Evolutionary conservation across 53 echinoderm and acorn worm species (phyloP).

Genomic region (Zoroaster sp.): DNA sequence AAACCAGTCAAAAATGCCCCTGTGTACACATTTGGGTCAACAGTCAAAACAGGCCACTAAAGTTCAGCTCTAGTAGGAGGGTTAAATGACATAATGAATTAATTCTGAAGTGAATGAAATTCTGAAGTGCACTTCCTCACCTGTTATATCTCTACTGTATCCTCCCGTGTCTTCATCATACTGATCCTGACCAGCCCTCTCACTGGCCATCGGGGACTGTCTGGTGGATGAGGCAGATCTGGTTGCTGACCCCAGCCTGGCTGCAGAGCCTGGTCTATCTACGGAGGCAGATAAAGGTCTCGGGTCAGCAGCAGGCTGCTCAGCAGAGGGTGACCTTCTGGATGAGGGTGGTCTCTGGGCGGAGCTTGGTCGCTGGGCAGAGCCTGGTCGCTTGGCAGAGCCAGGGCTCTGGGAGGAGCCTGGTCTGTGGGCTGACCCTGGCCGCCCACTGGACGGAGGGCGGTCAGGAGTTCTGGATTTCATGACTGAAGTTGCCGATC

Average conservation of each 20-base stretch:
- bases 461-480: conserved; percentile 10
- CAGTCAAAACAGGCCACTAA: too few relatives aligned
- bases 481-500: conserved; percentile 30
- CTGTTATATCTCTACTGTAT: background rate
- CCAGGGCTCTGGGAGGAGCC: conserved; percentile 47
- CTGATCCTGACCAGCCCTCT: background rate
- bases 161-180: background rate
- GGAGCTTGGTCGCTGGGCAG: conserved; percentile 23
- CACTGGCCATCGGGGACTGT: background rate
- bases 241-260: conserved; percentile 42
- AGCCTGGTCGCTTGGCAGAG: conserved; percentile 47
- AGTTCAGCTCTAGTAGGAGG: too few relatives aligned
- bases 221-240: conserved; percentile 19
- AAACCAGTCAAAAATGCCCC: too few relatives aligned
- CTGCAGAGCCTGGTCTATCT: conserved; percentile 57
- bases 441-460: background rate
- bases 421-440: conserved; percentile 15
- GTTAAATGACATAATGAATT: too few relatives aligned
- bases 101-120: too few relatives aligned
- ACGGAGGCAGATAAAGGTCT: conserved; percentile 22
- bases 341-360: conserved; percentile 12
- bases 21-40: too few relatives aligned
- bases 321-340: background rate
- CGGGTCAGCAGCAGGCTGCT: background rate
- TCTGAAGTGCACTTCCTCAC: too few relatives aligned